Conservation (phyloP, 1,140 invertebrate species). For the Popillia japonica region DNA sequence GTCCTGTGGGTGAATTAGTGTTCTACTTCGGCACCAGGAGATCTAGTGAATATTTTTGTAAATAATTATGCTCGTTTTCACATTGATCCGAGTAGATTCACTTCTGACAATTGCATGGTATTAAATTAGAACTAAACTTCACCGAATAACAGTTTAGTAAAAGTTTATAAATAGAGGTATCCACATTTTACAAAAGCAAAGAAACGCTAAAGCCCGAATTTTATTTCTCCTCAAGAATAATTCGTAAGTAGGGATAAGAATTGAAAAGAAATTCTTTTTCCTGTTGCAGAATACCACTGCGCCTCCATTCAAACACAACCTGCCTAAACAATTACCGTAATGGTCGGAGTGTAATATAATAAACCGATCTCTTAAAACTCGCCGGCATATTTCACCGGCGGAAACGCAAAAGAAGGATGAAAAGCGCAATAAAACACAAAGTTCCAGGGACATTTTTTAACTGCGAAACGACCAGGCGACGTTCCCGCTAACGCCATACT, state of each 20-base stretch:
- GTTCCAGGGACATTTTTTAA: constrained; percentile 5
- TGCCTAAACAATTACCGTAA: constrained; percentile 15
- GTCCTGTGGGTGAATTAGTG: too few relatives aligned
- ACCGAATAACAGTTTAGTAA: too few relatives aligned
- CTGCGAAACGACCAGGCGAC: neutral
- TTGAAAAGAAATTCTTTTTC: neutral
- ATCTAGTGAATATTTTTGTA: too few relatives aligned
- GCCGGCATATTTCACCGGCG: neutral
- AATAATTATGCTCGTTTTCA: too few relatives aligned
- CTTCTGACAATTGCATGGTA: too few relatives aligned
- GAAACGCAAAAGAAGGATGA: constrained; percentile 5
- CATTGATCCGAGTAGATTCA: too few relatives aligned
- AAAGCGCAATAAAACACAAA: constrained; percentile 8
- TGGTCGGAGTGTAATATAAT: neutral
- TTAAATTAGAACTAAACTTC: too few relatives aligned
- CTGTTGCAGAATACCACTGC: neutral
- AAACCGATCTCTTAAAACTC: neutral
- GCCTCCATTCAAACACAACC: neutral
- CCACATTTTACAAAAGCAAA: too few relatives aligned
- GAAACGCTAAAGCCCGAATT: neutral
- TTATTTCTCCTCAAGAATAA: too few relatives aligned
- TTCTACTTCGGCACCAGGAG: too few relatives aligned
- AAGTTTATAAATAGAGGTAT: too few relatives aligned
- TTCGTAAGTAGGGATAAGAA: neutral
- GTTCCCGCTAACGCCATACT: neutral